These are phyloP conservation scores for Cordilura impudica DNA, from an alignment of 2,888 invertebrate genomes.

Conservation along the genomic window DNA sequence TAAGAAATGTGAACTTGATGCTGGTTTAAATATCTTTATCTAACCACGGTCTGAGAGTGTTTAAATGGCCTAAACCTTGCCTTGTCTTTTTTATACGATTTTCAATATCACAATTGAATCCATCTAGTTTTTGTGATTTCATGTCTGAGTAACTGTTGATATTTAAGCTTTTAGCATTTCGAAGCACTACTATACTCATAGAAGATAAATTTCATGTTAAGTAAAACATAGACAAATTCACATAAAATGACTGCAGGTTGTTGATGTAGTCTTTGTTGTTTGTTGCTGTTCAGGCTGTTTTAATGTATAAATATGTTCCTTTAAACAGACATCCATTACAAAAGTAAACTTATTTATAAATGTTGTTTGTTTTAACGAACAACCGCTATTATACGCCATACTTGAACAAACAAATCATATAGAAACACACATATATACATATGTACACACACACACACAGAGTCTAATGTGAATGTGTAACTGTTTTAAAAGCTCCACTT, in stretches of 20 bases:
- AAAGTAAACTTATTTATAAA: conserved; percentile 64
- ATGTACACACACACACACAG: neutral
- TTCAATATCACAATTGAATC: no score
- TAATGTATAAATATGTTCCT: conserved; percentile 15
- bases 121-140: no score
- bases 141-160: no score
- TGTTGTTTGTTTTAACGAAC: conserved; percentile 62
- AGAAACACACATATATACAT: neutral
- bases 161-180: neutral
- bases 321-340: conserved; percentile 64
- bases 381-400: conserved; percentile 64
- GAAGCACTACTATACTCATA: neutral
- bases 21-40: no score
- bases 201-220: neutral
- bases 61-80: no score
- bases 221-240: neutral
- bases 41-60: no score
- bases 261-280: neutral
- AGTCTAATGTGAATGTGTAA: neutral
- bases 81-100: no score
- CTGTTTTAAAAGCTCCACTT: conserved; percentile 8
- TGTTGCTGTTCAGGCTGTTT: conserved; percentile 17
- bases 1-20: no score
- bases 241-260: conserved; percentile 38
- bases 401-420: conserved; percentile 29